Conservation (phyloP, 2,888 invertebrate genomes). For the Piscicola geometra region DNA sequence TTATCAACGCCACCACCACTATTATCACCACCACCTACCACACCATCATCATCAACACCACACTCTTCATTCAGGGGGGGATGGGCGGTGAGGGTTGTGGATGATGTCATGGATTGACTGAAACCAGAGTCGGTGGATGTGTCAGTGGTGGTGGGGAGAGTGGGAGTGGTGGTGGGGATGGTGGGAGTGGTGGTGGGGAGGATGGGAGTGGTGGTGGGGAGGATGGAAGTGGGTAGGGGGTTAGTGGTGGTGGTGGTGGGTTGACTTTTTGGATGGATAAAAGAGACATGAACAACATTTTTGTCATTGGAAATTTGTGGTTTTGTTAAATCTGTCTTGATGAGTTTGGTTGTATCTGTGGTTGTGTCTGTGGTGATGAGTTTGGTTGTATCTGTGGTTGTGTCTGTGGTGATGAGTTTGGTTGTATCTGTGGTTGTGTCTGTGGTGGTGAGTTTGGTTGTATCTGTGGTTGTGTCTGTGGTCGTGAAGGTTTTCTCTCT, state of each 20-base stretch:
- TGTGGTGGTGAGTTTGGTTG: neutral
- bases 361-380: too few relatives aligned
- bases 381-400: too few relatives aligned
- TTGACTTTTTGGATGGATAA: too few relatives aligned
- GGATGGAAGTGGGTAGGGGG: neutral
- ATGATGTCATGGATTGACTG: conserved; percentile 14
- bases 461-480: neutral
- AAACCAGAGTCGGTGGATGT: conserved; percentile 27
- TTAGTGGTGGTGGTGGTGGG: neutral
- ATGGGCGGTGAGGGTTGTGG: neutral
- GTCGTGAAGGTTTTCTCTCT: neutral
- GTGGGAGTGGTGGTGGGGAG: conserved; percentile 46
- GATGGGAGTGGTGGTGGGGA: neutral
- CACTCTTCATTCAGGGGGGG: too few relatives aligned
- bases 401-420: too few relatives aligned
- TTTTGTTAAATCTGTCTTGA: too few relatives aligned
- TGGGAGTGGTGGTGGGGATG: conserved; percentile 48
- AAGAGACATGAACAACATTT: too few relatives aligned
- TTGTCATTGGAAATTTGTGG: too few relatives aligned
- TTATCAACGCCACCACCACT: neutral
- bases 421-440: neutral
- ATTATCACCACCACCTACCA: neutral
- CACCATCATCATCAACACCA: neutral
- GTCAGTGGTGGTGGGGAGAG: conserved; percentile 46
- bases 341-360: too few relatives aligned